Evolutionary conservation across 1,140 invertebrate species (phyloP).

Genomic region (Littorina saxatilis): DNA sequence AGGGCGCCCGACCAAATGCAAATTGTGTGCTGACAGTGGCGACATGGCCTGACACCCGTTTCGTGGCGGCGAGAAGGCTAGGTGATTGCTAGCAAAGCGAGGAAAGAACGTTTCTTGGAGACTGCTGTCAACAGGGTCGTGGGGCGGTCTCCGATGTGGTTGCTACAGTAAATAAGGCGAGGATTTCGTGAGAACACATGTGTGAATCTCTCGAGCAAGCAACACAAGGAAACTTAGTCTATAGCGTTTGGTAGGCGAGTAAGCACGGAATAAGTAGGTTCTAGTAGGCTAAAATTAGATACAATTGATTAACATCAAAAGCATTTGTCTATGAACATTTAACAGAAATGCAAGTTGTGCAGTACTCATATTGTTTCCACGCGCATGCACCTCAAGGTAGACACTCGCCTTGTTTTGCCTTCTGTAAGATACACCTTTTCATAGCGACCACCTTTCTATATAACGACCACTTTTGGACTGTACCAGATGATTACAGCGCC

Average conservation of each 20-base stretch:
- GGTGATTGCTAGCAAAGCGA: conserved; percentile 7
- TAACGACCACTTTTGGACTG: too few species aligned
- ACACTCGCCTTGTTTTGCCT: background rate
- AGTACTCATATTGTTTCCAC: background rate
- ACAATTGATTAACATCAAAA: too few species aligned
- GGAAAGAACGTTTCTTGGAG: conserved; percentile 7
- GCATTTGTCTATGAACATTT: background rate
- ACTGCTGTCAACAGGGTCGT: background rate
- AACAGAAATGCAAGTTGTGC: background rate
- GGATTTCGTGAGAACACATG: too few species aligned
- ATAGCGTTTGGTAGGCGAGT: background rate
- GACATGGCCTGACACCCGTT: background rate
- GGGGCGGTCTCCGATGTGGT: background rate
- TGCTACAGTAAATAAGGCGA: too few species aligned
- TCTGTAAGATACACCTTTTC: too few species aligned
- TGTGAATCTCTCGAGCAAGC: background rate
- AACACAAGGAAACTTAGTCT: background rate
- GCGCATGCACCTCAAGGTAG: background rate
- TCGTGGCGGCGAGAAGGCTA: background rate
- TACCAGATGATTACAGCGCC: too few species aligned
- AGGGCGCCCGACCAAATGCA: conserved; percentile 6
- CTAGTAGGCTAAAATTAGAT: background rate
- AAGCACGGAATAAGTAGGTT: background rate
- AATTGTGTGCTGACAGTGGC: conserved; percentile 24
- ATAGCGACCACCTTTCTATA: background rate